Base-by-base conservation (phyloP, 1,140 invertebrate genomes). In the Cydia pomonella region DNA sequence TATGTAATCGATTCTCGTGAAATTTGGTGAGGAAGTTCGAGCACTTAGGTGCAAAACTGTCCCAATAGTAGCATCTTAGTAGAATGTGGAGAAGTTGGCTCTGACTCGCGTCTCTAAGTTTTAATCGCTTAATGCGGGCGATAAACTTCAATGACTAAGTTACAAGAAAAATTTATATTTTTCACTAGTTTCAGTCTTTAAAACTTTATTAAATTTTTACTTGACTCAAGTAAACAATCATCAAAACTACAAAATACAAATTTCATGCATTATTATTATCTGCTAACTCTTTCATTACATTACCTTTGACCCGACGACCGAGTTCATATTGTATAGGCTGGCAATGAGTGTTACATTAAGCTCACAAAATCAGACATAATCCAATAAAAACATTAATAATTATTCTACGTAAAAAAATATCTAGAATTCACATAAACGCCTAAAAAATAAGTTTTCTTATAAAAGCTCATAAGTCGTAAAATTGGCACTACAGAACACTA, bases 201-300 rank as follows among this genome's bases (percentile, higher is more conserved):
- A 82, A 79, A 78, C 75, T 87, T 86, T 84, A 87, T 85, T 85
- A 79, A 80, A 83, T 79, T 79, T 53, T 79, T 82, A 83, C 79
- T 85, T 83, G 80, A 83, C 75, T 75, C 79, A 82, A 88, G 82
- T 90, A 85, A 87, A 84, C 78, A 85, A 81, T 80, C 79, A 47
- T 38, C 75, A 77, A 79, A 87, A 76, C 81, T 73, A 81, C 79
- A 85, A 83, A 84, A 84, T 81, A 81, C 80, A 81, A 76, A 81
- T 76, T 80, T 83, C 82, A 86, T 86, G 83, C 85, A 85, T 81
- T 82, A 82, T 77, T 62, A 33, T 33, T 33, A 59, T 23, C 9
- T 59, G 18, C 7, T 59, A 59, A 59, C 53, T 21, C 18, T 23
- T 21, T 59, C 53, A 23, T 23, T 53, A 3, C 53, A 23, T 23